Evolutionary conservation across 2,888 invertebrate genomes (phyloP).

Genomic region (Spisula subtruncata): DNA sequence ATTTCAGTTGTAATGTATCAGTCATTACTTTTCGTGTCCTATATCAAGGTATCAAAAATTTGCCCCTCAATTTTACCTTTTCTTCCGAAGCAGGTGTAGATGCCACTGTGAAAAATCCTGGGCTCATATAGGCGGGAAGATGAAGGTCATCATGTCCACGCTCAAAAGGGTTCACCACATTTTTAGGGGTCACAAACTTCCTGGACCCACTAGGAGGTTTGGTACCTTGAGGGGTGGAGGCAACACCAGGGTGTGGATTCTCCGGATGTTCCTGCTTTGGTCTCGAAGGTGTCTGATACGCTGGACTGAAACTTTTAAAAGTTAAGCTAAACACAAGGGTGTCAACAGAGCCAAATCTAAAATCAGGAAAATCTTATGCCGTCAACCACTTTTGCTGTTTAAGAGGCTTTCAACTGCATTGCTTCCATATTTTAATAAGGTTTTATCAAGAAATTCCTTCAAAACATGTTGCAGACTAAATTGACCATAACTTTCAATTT

Average conservation of each 20-base stretch:
- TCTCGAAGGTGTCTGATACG: conserved; percentile 73
- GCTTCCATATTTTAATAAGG: too few relatives aligned
- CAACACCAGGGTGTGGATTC: conserved; percentile 55
- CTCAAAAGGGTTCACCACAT: conserved; percentile 84
- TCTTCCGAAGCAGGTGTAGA: conserved; percentile 79
- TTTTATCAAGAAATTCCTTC: too few relatives aligned
- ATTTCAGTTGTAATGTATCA: too few relatives aligned
- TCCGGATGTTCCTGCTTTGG: conserved; percentile 30
- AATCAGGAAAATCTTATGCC: too few relatives aligned
- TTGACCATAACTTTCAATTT: too few relatives aligned
- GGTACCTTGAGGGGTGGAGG: conserved; percentile 66
- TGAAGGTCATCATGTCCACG: conserved; percentile 78
- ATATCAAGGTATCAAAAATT: too few relatives aligned
- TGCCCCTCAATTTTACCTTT: conserved; percentile 40
- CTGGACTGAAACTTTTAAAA: conserved; percentile 54
- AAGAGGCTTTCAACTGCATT: too few relatives aligned
- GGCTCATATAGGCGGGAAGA: conserved; percentile 83
- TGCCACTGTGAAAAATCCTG: conserved; percentile 81
- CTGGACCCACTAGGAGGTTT: conserved; percentile 52
- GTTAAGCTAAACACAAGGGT: neutral
- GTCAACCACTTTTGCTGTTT: too few relatives aligned
- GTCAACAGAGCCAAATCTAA: too few relatives aligned
- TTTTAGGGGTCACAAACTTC: conserved; percentile 72
- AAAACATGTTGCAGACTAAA: too few relatives aligned
- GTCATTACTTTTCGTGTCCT: too few relatives aligned